These are phyloP conservation scores for Stichopus horrens DNA, from an alignment of 53 echinoderm and acorn worm genomes.

Conservation along the genomic window DNA sequence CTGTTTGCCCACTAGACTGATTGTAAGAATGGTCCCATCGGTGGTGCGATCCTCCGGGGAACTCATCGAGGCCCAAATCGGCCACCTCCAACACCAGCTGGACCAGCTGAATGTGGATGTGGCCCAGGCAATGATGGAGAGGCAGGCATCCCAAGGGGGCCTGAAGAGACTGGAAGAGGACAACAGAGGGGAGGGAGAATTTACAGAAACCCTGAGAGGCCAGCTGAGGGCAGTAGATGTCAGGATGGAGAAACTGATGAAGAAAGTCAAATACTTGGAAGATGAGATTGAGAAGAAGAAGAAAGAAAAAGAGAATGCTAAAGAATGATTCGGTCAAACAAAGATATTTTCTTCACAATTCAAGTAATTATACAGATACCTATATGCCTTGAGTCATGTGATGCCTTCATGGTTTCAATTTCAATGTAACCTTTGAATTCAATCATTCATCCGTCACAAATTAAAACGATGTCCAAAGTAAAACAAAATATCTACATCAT, in stretches of 20 bases:
- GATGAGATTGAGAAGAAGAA: conserved; percentile 77
- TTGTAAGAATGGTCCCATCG: conserved; percentile 24
- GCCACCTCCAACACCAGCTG: conserved; percentile 69
- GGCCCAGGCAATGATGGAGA: conserved; percentile 63
- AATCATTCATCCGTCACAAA: not conserved
- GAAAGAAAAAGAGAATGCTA: conserved; percentile 48
- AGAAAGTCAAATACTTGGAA: conserved; percentile 85
- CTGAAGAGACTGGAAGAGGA: conserved; percentile 49
- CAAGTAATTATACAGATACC: no score
- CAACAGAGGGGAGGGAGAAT: not conserved
- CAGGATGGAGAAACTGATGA: conserved; percentile 78
- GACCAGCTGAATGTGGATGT: conserved; percentile 76
- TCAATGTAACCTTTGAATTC: no score
- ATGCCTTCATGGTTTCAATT: not conserved
- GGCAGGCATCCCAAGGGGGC: conserved; percentile 65
- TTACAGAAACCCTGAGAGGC: conserved; percentile 51
- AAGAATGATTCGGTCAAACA: not conserved
- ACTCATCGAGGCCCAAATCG: conserved; percentile 75
- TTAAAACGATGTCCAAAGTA: no score
- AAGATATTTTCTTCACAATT: not conserved
- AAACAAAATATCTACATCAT: no score
- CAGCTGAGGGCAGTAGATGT: conserved; percentile 69
- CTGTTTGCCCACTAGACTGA: no score
- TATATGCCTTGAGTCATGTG: not conserved
- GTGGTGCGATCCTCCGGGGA: conserved; percentile 64